These are phyloP conservation scores for Lasioglossum baleicum DNA, from an alignment of 1,140 invertebrate species.

Conservation along the genomic window DNA sequence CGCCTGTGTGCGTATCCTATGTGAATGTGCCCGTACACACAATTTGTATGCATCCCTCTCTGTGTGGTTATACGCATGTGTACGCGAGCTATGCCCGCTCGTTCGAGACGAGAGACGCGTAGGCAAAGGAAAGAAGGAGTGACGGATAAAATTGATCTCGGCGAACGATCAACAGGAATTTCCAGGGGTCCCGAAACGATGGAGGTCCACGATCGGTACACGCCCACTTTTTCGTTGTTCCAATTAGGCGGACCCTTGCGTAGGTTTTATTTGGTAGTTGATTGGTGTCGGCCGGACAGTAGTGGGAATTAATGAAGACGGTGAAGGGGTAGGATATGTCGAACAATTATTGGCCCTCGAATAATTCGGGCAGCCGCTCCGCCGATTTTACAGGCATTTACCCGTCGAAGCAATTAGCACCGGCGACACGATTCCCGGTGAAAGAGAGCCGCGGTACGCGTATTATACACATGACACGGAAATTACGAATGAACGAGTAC, in stretches of 20 bases:
- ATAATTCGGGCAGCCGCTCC: conserved; percentile 21
- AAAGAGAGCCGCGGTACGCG: neutral
- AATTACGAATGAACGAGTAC: conserved; percentile 13
- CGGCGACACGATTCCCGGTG: conserved; percentile 7
- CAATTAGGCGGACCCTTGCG: conserved; percentile 66
- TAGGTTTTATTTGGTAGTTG: conserved; percentile 57
- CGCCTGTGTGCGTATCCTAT: neutral
- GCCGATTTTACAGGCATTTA: conserved; percentile 33
- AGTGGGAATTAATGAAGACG: conserved; percentile 64
- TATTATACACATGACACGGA: neutral
- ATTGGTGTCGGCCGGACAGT: conserved; percentile 59
- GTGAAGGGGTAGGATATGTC: conserved; percentile 44
- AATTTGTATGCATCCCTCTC: no score
- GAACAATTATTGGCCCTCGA: conserved; percentile 40
- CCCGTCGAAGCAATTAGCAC: conserved; percentile 19
- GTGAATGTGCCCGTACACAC: no score
- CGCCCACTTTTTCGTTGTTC: conserved; percentile 73
- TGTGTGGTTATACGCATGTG: neutral
- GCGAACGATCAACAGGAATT: conserved; percentile 39
- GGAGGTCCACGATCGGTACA: conserved; percentile 49
- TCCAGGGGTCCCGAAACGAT: conserved; percentile 49
- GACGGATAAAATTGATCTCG: conserved; percentile 50
- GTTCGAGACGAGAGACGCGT: neutral
- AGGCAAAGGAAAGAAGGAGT: conserved; percentile 23
- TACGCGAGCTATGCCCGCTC: no score